phyloP scores from a whole-genome alignment of 2,113 vertebrate genomes.

The Chaetorhynchus papuensis region DNA sequence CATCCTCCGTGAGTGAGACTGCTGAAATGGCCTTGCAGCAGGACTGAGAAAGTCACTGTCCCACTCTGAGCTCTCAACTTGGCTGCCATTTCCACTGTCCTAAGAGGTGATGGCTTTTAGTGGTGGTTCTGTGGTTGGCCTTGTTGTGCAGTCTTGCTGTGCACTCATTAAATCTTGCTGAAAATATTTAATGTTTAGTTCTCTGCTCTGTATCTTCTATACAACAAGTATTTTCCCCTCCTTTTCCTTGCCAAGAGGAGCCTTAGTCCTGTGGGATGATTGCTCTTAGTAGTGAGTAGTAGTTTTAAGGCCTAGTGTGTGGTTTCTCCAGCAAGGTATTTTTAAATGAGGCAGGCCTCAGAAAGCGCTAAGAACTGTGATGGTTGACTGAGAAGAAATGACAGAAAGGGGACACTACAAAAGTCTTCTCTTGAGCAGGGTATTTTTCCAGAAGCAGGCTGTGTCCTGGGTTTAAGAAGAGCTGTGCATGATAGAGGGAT shows the following conservation, averaged over 20 bases:
- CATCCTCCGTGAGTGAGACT: neutral
- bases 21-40: neutral
- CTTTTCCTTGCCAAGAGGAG: neutral
- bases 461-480: neutral
- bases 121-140: neutral
- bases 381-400: neutral
- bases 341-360: constrained; percentile 11
- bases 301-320: neutral
- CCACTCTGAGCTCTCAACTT: neutral
- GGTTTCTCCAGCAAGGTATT: constrained; percentile 12
- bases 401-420: constrained; percentile 6
- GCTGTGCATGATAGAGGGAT: neutral
- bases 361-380: neutral
- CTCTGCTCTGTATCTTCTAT: neutral
- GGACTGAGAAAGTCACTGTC: neutral
- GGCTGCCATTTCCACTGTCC: neutral
- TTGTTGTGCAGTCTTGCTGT: neutral
- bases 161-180: accelerated
- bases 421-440: neutral
- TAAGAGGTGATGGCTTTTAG: neutral
- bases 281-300: neutral
- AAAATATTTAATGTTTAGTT: neutral
- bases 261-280: neutral
- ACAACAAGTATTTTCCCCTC: neutral
- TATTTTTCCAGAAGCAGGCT: neutral